Evolutionary conservation across 2,113 vertebrate species (phyloP), one percentile per base, ranked within the genome.

Genomic region (Sphyrna mokarran): DNA sequence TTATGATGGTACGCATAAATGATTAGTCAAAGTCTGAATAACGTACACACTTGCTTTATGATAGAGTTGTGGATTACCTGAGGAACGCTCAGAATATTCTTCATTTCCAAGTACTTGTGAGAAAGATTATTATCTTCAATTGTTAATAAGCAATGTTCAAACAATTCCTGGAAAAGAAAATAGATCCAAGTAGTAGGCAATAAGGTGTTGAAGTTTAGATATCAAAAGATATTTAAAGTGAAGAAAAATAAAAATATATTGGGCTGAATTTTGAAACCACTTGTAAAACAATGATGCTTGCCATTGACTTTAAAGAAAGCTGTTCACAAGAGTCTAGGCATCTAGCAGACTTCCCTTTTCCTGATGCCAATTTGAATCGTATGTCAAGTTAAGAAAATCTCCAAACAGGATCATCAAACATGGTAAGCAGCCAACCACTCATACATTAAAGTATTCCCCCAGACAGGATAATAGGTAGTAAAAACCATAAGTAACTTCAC

Each of bases 61-160:
- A 14, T 63, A 22, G 16, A 37, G 10, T 95, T 72, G 69, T 18
- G 48, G 76, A 96, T 97, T 97, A 99, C 99, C 98, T 99, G 98
- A 96, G 98, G 97, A 68, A 98, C 97, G 1, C 96, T 97, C 95
- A 98, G 97, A 96, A 98, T 98, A 95, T 97, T 97, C 96, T 96
- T 98, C 96, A 98, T 97, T 69, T 99, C 98, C 96, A 99, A 98
- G 69, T 98, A 97, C 69, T 98, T 97, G 96, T 97, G 98, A 10
- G 97, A 97, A 83, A 99, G 98, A 93, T 97, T 98, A 86, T 97
- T 96, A 96, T 99, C 97, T 96, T 98, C 97, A 96, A 98, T 96
- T 96, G 97, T 97, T 96, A 98, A 97, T 96, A 99, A 97, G 96
- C 97, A 98, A 96, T 97, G 98, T 96, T 97, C 97, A 96, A 98